Percentiles rank a stretch among this genome's conserved stretches.
Evolutionary conservation across 2,888 invertebrate genomes (phyloP).

Genomic region (Eristalinus sepulchralis): DNA sequence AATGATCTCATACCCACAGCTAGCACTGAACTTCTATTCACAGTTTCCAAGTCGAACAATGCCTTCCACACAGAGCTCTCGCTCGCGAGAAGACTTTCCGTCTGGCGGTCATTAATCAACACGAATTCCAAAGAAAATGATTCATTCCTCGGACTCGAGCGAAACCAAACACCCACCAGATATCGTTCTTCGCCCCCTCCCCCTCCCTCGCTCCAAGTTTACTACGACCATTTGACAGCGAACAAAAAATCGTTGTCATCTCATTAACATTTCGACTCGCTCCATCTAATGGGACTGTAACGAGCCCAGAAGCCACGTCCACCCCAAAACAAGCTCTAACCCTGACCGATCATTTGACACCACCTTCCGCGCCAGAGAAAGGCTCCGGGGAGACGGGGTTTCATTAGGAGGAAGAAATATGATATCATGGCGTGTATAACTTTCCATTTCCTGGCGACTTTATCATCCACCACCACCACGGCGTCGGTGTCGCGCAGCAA

Average conservation of each 20-base stretch:
- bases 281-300: constrained; percentile 45
- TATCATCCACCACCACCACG: constrained; percentile 39
- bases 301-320: constrained; percentile 11
- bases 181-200: not conserved
- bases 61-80: not conserved
- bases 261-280: constrained; percentile 54
- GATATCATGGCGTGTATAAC: constrained; percentile 38
- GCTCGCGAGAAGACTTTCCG: not conserved
- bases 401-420: constrained; percentile 18
- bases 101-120: not conserved
- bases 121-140: constrained; percentile 12
- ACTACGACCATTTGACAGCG: constrained; percentile 15
- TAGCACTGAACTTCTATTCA: not conserved
- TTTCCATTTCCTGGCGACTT: constrained; percentile 58
- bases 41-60: not conserved
- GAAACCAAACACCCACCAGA: constrained; percentile 8
- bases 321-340: not conserved
- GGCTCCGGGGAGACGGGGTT: not conserved
- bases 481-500: constrained; percentile 16
- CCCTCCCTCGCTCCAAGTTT: not conserved
- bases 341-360: constrained; percentile 45
- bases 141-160: not conserved
- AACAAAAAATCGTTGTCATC: constrained; percentile 24
- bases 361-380: not conserved
- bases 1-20: not conserved